Evolutionary conservation across 2,888 invertebrate species (phyloP).

Genomic region (Linyphia triangularis): DNA sequence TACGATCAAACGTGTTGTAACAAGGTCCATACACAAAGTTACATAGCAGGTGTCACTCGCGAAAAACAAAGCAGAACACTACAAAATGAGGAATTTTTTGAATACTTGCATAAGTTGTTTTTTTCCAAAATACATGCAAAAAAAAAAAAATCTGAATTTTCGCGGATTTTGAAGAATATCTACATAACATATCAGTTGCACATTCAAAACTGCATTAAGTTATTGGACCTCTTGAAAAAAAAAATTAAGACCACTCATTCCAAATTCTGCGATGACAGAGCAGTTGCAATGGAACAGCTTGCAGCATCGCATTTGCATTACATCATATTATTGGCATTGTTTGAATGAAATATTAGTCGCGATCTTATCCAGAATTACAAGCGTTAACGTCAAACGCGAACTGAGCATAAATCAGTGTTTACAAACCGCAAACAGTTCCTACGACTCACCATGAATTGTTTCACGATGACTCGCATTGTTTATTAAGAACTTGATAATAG

Average conservation of each 20-base stretch:
- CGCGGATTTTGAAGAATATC: too few species aligned
- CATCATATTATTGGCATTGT: neutral
- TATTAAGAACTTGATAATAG: neutral
- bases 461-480: neutral
- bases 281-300: neutral
- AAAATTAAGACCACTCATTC: neutral
- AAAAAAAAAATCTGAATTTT: too few species aligned
- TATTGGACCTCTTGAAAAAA: neutral
- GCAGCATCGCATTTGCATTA: neutral
- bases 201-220: too few species aligned
- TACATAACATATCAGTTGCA: too few species aligned
- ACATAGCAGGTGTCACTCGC: too few species aligned
- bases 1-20: too few species aligned
- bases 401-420: conserved; percentile 10
- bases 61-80: too few species aligned
- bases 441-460: neutral
- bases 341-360: neutral
- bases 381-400: neutral
- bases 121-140: too few species aligned
- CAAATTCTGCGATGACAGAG: neutral
- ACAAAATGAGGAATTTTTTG: too few species aligned
- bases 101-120: too few species aligned
- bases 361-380: neutral
- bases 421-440: too few species aligned
- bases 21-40: too few species aligned